Conservation (phyloP, 2,888 invertebrate species). For the Periphyllus acericola region DNA sequence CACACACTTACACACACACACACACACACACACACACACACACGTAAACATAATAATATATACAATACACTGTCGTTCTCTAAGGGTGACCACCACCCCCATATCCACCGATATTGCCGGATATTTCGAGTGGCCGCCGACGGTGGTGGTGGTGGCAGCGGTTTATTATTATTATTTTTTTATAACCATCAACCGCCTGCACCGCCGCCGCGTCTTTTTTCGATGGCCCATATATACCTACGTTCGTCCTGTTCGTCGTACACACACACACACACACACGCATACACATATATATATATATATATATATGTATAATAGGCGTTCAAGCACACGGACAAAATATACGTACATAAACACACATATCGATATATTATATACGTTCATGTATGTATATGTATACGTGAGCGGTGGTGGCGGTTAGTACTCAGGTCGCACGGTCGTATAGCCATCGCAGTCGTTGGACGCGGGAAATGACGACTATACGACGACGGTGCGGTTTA, state of each 20-base stretch:
- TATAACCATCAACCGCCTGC: neutral
- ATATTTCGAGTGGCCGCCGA: slow-evolving; percentile 53
- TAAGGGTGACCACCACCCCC: slow-evolving; percentile 44
- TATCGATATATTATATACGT: neutral
- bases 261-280: neutral
- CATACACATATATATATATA: neutral
- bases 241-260: neutral
- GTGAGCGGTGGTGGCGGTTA: neutral
- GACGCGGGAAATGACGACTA: slow-evolving; percentile 39
- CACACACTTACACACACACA: neutral
- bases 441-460: neutral
- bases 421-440: slow-evolving; percentile 46
- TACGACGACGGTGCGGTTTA: slow-evolving; percentile 33
- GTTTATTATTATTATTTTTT: slow-evolving; percentile 51
- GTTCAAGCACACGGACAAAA: neutral
- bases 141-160: neutral
- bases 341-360: neutral
- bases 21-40: neutral
- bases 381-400: neutral
- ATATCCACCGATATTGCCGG: neutral
- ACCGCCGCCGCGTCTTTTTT: slow-evolving; percentile 23
- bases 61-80: slow-evolving; percentile 8
- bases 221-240: neutral
- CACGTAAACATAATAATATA: neutral
- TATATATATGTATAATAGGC: neutral